These are phyloP conservation scores for Paragorgia papillata DNA, from an alignment of 92 coral and sea anemone genomes.

Conservation along the genomic window DNA sequence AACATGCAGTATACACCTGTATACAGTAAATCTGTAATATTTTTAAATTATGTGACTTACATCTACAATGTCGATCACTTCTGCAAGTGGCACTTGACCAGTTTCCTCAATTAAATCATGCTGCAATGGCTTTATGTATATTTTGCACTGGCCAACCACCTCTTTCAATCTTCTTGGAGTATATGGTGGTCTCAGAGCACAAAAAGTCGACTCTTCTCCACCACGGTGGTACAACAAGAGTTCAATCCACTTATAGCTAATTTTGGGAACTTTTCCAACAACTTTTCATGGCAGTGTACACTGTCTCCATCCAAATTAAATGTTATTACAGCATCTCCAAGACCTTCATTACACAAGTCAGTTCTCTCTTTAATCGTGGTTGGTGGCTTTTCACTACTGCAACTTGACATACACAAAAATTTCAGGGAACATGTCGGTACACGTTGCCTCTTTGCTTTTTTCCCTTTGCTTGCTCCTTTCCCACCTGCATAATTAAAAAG, in stretches of 20 bases:
- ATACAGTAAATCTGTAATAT: neutral
- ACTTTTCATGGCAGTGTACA: constrained; percentile 36
- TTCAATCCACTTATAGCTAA: constrained; percentile 36
- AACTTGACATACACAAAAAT: constrained; percentile 14
- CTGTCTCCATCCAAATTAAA: constrained; percentile 28
- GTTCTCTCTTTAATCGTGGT: constrained; percentile 27
- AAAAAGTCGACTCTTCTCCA: constrained; percentile 32
- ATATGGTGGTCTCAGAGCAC: constrained; percentile 29
- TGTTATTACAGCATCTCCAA: too few species aligned
- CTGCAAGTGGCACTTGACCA: neutral
- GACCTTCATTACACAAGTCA: constrained; percentile 21
- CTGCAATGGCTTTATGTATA: constrained; percentile 11
- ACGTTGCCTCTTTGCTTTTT: constrained; percentile 1
- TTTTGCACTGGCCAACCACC: too few species aligned
- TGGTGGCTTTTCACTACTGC: constrained; percentile 38
- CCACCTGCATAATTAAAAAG: constrained; percentile 29
- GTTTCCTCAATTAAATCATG: constrained; percentile 20
- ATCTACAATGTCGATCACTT: constrained; percentile 25
- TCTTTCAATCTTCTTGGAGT: constrained; percentile 27
- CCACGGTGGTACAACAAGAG: constrained; percentile 39
- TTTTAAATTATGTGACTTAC: neutral
- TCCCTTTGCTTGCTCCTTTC: constrained; percentile 20
- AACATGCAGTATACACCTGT: too few species aligned
- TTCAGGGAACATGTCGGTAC: constrained; percentile 35
- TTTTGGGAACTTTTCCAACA: constrained; percentile 29